A percentile compares a stretch with the other conserved stretches of the same genome.
These are phyloP conservation scores for Sphyrna mokarran DNA, from an alignment of 2,113 vertebrate species.

Conservation along the genomic window DNA sequence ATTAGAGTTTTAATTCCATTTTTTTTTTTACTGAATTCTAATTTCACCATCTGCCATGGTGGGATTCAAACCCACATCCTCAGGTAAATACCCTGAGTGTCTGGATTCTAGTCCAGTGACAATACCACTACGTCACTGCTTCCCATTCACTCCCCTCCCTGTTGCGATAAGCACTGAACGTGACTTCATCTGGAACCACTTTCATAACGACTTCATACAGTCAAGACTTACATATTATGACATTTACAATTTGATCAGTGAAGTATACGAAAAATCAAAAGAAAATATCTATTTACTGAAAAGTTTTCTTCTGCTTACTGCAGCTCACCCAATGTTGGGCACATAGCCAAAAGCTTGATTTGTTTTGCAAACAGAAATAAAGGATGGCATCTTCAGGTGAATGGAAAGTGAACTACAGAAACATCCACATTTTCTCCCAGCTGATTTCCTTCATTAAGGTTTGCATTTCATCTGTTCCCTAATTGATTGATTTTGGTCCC, in stretches of 20 bases:
- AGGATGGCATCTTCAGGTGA: background rate
- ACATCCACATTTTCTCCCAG: background rate
- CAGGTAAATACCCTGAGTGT: too few species aligned
- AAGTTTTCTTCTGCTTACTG: background rate
- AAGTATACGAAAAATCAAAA: background rate
- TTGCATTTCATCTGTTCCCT: background rate
- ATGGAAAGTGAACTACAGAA: background rate
- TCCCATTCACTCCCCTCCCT: background rate
- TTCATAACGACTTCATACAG: background rate
- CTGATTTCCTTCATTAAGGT: background rate
- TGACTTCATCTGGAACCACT: background rate
- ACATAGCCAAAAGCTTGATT: background rate
- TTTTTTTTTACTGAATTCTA: too few species aligned
- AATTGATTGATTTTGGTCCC: background rate
- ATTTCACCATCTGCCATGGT: too few species aligned
- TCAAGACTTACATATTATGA: background rate
- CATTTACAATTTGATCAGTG: background rate
- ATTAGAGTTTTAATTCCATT: too few species aligned
- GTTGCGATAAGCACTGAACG: background rate
- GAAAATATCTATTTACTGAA: background rate
- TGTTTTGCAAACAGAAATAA: constrained; percentile 22
- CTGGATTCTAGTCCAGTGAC: too few species aligned
- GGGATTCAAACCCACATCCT: too few species aligned
- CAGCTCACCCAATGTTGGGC: background rate
- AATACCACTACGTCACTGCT: too few species aligned